phyloP scores from a whole-genome alignment of 1,140 invertebrate genomes.

The Drosophila hydei region DNA sequence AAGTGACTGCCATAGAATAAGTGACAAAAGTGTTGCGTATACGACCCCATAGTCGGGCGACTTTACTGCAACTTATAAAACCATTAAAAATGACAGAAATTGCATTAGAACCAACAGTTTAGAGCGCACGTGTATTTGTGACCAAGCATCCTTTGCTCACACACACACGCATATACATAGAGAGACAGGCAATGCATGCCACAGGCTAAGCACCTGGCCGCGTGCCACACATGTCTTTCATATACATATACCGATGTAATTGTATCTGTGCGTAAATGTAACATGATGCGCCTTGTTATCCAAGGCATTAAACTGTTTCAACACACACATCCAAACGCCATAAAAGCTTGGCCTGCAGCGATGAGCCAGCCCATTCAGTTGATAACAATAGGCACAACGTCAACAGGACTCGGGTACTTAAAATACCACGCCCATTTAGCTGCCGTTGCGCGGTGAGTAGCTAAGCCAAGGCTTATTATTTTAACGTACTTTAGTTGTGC shows the following conservation, averaged over 20 bases:
- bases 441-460: neutral
- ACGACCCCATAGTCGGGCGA: slow-evolving; percentile 16
- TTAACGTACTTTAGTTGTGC: neutral
- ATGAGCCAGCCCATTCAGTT: slow-evolving; percentile 65
- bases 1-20: slow-evolving; percentile 7
- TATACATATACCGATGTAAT: slow-evolving; percentile 6
- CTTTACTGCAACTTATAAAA: slow-evolving; percentile 69
- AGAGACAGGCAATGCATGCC: neutral
- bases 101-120: slow-evolving; percentile 61
- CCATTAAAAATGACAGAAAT: slow-evolving; percentile 75
- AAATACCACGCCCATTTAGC: slow-evolving; percentile 19
- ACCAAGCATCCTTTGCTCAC: slow-evolving; percentile 18
- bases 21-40: slow-evolving; percentile 1
- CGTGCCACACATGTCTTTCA: slow-evolving; percentile 27
- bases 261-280: slow-evolving; percentile 22
- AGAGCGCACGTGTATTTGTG: slow-evolving; percentile 12
- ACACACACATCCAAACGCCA: slow-evolving; percentile 33
- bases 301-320: slow-evolving; percentile 73
- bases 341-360: slow-evolving; percentile 41
- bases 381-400: slow-evolving; percentile 69
- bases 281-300: slow-evolving; percentile 61
- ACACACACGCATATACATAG: neutral
- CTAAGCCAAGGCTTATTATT: slow-evolving; percentile 1
- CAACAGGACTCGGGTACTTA: slow-evolving; percentile 37
- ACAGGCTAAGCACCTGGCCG: slow-evolving; percentile 42